phyloP scores from a whole-genome alignment of 1,140 invertebrate genomes.

The Neodiprion lecontei region DNA sequence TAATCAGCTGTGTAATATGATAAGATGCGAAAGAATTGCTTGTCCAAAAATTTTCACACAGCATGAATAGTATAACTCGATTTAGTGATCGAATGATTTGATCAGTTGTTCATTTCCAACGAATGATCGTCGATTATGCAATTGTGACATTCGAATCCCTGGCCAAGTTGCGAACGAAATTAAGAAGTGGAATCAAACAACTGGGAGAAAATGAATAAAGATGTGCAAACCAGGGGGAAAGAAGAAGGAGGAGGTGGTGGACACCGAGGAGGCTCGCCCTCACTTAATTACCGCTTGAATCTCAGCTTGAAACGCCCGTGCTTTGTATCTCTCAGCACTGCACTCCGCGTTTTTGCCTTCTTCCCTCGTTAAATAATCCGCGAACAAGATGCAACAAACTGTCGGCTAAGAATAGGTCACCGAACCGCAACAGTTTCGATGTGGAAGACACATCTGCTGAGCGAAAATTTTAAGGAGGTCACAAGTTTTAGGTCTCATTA shows the following conservation, averaged over 20 bases:
- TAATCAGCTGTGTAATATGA: neutral
- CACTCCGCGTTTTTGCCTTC: conserved; percentile 2
- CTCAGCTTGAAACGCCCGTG: neutral
- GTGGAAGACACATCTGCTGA: too few species aligned
- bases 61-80: too few species aligned
- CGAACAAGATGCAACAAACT: conserved; percentile 7
- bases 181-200: neutral
- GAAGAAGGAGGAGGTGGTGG: neutral
- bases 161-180: too few species aligned
- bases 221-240: neutral
- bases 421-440: neutral
- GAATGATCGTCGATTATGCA: too few species aligned
- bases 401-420: neutral
- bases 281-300: neutral
- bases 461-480: too few species aligned
- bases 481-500: too few species aligned
- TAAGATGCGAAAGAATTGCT: too few species aligned
- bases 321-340: conserved; percentile 1
- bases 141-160: too few species aligned
- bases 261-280: neutral
- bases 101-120: too few species aligned
- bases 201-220: neutral
- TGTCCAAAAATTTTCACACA: too few species aligned
- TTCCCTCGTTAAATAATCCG: conserved; percentile 7
- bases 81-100: too few species aligned